phyloP scores from a whole-genome alignment of 2,797 vertebrate genomes.

The Hippoglossus hippoglossus region DNA sequence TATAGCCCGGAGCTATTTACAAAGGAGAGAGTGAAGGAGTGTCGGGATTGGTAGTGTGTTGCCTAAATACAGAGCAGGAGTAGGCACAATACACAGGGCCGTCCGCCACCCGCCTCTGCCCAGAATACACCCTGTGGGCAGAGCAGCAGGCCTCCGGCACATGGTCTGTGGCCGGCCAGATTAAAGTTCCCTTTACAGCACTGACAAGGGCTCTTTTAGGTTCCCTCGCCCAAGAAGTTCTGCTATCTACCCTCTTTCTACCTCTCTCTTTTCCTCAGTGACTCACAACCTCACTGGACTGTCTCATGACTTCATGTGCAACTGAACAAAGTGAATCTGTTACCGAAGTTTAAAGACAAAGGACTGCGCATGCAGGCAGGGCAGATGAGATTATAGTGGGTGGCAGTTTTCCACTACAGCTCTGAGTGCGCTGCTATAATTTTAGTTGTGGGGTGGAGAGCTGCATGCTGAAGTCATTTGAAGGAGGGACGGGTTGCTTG shows the following conservation, averaged over 20 bases:
- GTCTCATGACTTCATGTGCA: constrained; percentile 76
- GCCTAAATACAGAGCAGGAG: constrained; percentile 84
- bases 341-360: constrained; percentile 81
- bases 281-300: constrained; percentile 40
- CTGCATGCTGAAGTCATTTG: constrained; percentile 88
- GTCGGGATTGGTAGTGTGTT: constrained; percentile 73
- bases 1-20: constrained; percentile 77
- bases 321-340: constrained; percentile 83
- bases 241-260: constrained; percentile 73
- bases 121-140: constrained; percentile 85
- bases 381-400: constrained; percentile 82
- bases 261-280: constrained; percentile 43
- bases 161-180: constrained; percentile 85
- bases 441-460: constrained; percentile 86
- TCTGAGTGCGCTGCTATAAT: constrained; percentile 80
- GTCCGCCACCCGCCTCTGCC: constrained; percentile 79
- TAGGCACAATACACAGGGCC: constrained; percentile 82
- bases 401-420: constrained; percentile 87
- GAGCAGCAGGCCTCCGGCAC: constrained; percentile 83
- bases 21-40: constrained; percentile 74
- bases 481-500: constrained; percentile 82
- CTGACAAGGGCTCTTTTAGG: constrained; percentile 82
- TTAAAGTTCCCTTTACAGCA: constrained; percentile 86
- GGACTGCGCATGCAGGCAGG: constrained; percentile 72
- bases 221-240: constrained; percentile 81